Conservation (phyloP, 2,888 invertebrate genomes). For the Parnassius mnemosyne region DNA sequence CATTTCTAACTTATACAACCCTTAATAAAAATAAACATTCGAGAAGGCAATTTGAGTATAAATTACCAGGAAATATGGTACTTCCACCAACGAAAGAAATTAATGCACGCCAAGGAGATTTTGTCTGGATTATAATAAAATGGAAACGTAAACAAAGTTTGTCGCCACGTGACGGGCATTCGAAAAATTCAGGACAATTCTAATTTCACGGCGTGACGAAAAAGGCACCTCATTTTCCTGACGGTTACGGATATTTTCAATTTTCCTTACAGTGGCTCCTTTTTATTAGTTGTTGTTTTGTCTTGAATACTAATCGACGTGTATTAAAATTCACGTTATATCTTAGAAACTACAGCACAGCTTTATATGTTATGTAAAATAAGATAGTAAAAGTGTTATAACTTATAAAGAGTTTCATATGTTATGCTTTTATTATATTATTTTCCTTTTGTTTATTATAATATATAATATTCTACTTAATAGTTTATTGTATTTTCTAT, state of each 20-base stretch:
- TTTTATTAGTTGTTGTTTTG: conserved; percentile 78
- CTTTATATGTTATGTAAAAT: not conserved
- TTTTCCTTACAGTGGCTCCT: conserved; percentile 71
- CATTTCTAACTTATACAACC: too few species aligned
- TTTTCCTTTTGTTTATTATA: too few species aligned
- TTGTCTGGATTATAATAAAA: conserved; percentile 64
- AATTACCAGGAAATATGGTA: not conserved
- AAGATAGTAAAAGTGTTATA: too few species aligned
- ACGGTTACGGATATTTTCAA: conserved; percentile 79
- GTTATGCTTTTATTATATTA: too few species aligned
- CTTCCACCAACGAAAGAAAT: conserved; percentile 41
- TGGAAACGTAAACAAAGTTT: conserved; percentile 73
- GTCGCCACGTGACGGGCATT: conserved; percentile 65
- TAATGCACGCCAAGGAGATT: conserved; percentile 51
- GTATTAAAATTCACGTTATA: conserved; percentile 68
- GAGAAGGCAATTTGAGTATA: too few species aligned
- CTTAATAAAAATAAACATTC: too few species aligned
- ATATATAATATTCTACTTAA: too few species aligned
- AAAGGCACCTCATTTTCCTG: conserved; percentile 72
- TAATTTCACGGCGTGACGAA: conserved; percentile 74
- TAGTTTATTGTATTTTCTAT: too few species aligned
- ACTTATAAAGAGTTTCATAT: too few species aligned
- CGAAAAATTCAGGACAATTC: conserved; percentile 53
- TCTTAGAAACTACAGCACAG: conserved; percentile 30
- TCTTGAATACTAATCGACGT: conserved; percentile 70